These are phyloP conservation scores for Lagorchestes hirsutus DNA, from an alignment of 2,797 vertebrate species.

Conservation along the genomic window DNA sequence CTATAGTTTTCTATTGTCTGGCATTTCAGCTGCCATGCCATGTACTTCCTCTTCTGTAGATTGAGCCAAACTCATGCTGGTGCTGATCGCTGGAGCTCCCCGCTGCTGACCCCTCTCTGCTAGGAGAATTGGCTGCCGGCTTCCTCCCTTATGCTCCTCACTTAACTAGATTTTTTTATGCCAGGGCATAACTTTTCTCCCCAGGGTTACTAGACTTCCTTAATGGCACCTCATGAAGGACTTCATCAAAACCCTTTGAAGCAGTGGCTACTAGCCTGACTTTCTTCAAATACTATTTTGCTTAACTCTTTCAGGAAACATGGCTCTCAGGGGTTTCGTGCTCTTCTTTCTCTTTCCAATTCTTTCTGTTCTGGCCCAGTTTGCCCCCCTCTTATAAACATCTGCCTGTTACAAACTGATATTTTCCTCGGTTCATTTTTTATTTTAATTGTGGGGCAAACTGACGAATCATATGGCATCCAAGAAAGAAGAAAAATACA, in stretches of 20 bases:
- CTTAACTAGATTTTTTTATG: slow-evolving; percentile 6
- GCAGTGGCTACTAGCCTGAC: slow-evolving; percentile 4
- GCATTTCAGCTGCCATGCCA: neutral
- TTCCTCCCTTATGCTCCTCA: neutral
- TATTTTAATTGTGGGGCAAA: slow-evolving; percentile 29
- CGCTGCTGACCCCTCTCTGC: slow-evolving; percentile 33
- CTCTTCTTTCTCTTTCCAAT: slow-evolving; percentile 49
- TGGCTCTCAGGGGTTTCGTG: neutral
- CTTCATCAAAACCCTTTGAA: slow-evolving; percentile 27
- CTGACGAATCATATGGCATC: slow-evolving; percentile 53
- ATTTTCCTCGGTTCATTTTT: neutral
- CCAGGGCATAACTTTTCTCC: slow-evolving; percentile 31
- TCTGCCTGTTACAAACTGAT: slow-evolving; percentile 2
- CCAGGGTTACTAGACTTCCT: neutral
- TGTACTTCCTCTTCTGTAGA: neutral
- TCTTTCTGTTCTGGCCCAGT: slow-evolving; percentile 36
- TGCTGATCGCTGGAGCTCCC: slow-evolving; percentile 8
- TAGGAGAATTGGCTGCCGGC: slow-evolving; percentile 21
- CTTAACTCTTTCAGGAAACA: neutral
- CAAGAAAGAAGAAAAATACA: slow-evolving; percentile 59
- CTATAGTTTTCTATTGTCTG: slow-evolving; percentile 23
- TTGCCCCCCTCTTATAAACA: neutral
- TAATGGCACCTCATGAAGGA: slow-evolving; percentile 26
- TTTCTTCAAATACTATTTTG: slow-evolving; percentile 59
- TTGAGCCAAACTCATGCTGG: slow-evolving; percentile 23